Percentiles rank a stretch among this genome's conserved stretches.
Conservation (phyloP, 2,113 vertebrate genomes). For the Pseudonaja textilis region DNA sequence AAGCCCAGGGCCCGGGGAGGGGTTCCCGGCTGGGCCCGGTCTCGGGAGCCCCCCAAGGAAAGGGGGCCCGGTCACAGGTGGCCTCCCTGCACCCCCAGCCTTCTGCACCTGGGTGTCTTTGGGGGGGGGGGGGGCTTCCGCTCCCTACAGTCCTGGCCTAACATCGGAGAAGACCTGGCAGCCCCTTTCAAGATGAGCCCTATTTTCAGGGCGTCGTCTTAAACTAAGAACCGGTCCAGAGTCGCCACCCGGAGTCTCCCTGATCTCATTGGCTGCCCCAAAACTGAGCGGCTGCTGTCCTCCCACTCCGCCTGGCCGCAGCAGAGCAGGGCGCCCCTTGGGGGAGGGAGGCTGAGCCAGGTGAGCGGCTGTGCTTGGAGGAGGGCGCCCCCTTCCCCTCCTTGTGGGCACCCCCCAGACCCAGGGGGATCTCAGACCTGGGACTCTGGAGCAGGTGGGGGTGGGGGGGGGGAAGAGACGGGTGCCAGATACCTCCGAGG, state of each 20-base stretch:
- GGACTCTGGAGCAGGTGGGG: background rate
- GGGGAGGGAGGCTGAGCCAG: background rate
- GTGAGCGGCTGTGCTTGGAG: background rate
- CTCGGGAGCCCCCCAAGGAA: background rate
- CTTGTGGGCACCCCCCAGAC: background rate
- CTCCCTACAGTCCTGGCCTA: background rate
- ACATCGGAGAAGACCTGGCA: fast-evolving
- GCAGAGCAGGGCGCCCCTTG: background rate
- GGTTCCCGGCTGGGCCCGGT: background rate
- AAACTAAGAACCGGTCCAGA: background rate
- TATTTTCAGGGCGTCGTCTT: background rate
- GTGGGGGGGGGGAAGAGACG: background rate
- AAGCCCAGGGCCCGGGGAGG: background rate
- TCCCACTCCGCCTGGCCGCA: too few species aligned
- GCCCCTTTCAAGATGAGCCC: background rate
- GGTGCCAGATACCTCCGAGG: fast-evolving
- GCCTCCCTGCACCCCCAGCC: background rate
- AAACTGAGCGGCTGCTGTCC: background rate
- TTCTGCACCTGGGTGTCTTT: background rate
- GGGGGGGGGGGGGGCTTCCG: too few species aligned
- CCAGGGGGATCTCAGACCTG: background rate
- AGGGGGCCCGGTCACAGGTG: background rate
- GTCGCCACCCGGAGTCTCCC: too few species aligned
- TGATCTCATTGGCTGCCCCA: background rate
- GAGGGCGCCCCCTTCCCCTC: background rate